These are phyloP conservation scores for Drosophila aldrichi DNA, from an alignment of 2,888 invertebrate genomes.

Conservation along the genomic window DNA sequence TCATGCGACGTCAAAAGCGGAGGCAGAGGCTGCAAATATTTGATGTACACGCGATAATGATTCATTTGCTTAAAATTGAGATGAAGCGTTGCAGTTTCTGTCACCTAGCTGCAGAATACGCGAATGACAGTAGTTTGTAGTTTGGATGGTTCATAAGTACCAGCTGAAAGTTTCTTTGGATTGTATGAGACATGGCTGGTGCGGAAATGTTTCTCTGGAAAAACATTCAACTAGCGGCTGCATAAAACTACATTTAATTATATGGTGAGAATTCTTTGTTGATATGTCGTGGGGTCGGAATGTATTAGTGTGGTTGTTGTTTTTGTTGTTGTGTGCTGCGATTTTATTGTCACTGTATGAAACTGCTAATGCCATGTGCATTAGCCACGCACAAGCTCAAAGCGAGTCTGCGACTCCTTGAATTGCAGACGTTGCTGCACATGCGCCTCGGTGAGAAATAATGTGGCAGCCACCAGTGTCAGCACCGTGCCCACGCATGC, in stretches of 20 bases:
- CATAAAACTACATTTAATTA: slow-evolving; percentile 60
- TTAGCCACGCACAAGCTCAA: slow-evolving; percentile 90
- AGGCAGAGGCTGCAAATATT: too few species aligned
- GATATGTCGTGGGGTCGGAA: slow-evolving; percentile 73
- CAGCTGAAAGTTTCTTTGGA: slow-evolving; percentile 71
- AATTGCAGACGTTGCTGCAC: slow-evolving; percentile 90
- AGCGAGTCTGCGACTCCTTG: slow-evolving; percentile 93
- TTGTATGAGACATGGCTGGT: slow-evolving; percentile 25
- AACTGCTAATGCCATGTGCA: not conserved
- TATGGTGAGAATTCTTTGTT: slow-evolving; percentile 72
- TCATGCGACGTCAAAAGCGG: too few species aligned
- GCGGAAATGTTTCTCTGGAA: slow-evolving; percentile 45
- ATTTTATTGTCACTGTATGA: slow-evolving; percentile 54
- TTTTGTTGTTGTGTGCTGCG: slow-evolving; percentile 28
- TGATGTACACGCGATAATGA: slow-evolving; percentile 59
- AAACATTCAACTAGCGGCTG: slow-evolving; percentile 70
- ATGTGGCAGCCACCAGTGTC: slow-evolving; percentile 89
- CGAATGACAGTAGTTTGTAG: slow-evolving; percentile 41
- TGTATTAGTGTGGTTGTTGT: slow-evolving; percentile 41
- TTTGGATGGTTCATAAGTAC: slow-evolving; percentile 77
- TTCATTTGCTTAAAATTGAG: slow-evolving; percentile 55
- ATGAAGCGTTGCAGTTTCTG: slow-evolving; percentile 45
- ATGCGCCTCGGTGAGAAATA: slow-evolving; percentile 93
- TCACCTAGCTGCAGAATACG: slow-evolving; percentile 50
- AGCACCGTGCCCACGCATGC: slow-evolving; percentile 93